phyloP scores from a whole-genome alignment of 2,888 invertebrate genomes.

The Ophion costatus region DNA sequence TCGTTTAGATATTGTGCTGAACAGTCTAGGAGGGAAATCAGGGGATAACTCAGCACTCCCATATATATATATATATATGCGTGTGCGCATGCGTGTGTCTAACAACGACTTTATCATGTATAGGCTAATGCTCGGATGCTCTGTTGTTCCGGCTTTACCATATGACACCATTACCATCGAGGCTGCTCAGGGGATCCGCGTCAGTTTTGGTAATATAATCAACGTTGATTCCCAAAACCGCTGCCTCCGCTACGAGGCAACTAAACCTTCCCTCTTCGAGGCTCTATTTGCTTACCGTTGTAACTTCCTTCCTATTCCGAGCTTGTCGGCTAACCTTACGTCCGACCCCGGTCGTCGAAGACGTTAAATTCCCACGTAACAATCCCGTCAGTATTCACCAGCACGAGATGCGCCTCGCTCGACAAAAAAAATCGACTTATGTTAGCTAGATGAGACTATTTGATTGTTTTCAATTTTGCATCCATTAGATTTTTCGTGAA shows the following conservation, averaged over 20 bases:
- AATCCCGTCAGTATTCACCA: slow-evolving; percentile 2
- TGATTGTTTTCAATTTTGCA: too few relatives aligned
- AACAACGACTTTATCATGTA: not conserved
- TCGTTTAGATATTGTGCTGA: slow-evolving; percentile 6
- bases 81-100: not conserved
- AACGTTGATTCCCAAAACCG: slow-evolving; percentile 59
- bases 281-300: slow-evolving; percentile 56
- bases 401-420: not conserved
- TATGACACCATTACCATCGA: slow-evolving; percentile 14
- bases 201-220: slow-evolving; percentile 63
- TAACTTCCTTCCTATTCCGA: slow-evolving; percentile 59
- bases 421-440: too few relatives aligned
- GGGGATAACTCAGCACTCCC: slow-evolving; percentile 20
- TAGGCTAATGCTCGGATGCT: slow-evolving; percentile 1
- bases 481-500: too few relatives aligned
- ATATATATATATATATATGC: slow-evolving; percentile 10
- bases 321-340: slow-evolving; percentile 33
- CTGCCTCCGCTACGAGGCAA: slow-evolving; percentile 37
- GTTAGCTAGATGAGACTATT: too few relatives aligned
- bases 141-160: slow-evolving; percentile 35
- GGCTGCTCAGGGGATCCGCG: slow-evolving; percentile 50
- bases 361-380: slow-evolving; percentile 32
- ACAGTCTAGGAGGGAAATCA: slow-evolving; percentile 11
- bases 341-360: slow-evolving; percentile 26
- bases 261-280: slow-evolving; percentile 40